A percentile compares a stretch with the other conserved stretches of the same genome.
Conservation (phyloP, 2,888 invertebrate species). For the Diarsia rubi region DNA sequence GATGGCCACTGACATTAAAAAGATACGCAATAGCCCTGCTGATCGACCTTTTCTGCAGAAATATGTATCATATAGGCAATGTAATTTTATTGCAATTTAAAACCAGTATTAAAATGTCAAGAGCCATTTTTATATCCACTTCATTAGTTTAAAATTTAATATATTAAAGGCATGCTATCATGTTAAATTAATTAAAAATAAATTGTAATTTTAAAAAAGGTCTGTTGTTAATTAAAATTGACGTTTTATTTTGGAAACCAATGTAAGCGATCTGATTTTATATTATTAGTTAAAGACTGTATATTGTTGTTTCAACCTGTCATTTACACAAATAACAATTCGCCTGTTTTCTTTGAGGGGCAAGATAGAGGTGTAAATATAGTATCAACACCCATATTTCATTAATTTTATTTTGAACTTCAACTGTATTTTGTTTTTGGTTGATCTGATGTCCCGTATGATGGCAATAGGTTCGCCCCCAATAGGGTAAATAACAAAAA, state of each 20-base stretch:
- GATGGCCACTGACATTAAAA: no score
- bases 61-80: background rate
- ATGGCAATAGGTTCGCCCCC: no score
- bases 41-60: background rate
- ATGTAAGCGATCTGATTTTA: background rate
- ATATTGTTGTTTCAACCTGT: no score
- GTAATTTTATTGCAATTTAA: background rate
- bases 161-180: constrained; percentile 20
- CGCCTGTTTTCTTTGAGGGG: background rate
- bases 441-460: no score
- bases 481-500: no score
- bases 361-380: background rate
- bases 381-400: background rate
- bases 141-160: background rate
- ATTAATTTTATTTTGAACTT: no score
- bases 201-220: constrained; percentile 25
- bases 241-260: background rate
- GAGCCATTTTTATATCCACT: background rate
- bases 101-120: background rate
- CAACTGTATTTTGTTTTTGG: no score
- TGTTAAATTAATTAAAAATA: constrained; percentile 35
- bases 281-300: no score
- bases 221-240: background rate
- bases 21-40: no score
- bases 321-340: background rate